These are phyloP conservation scores for Sturnus vulgaris DNA, from an alignment of 2,113 vertebrate genomes.

Conservation along the genomic window DNA sequence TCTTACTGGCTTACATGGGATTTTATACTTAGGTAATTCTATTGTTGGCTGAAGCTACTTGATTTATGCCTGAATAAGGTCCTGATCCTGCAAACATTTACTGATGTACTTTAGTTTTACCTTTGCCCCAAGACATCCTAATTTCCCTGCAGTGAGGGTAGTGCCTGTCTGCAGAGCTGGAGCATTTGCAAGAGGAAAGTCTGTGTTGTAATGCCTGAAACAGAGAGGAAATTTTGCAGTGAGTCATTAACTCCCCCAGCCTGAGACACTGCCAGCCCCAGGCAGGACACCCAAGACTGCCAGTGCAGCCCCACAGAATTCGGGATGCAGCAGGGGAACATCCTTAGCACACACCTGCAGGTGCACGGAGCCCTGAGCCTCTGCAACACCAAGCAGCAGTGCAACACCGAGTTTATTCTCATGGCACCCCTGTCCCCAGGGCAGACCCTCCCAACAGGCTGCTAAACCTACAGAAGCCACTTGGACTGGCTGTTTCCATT, in stretches of 20 bases:
- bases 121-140: constrained; percentile 11
- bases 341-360: background rate
- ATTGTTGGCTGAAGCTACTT: constrained; percentile 56
- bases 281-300: background rate
- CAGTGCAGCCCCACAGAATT: background rate
- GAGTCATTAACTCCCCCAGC: background rate
- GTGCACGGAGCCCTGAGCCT: rapidly evolving
- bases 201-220: background rate
- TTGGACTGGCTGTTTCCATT: background rate
- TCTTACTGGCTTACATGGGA: constrained; percentile 53
- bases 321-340: background rate
- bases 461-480: background rate
- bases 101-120: constrained; percentile 33
- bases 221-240: background rate
- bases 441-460: background rate
- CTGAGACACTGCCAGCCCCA: background rate
- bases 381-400: background rate
- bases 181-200: background rate
- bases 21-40: constrained; percentile 57
- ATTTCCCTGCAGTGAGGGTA: background rate
- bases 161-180: background rate
- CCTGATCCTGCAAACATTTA: constrained; percentile 54
- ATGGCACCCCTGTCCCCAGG: background rate
- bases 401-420: background rate
- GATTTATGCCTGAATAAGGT: constrained; percentile 59